Base-by-base conservation (phyloP, 2,888 invertebrate genomes). In the Campoletis raptor region DNA sequence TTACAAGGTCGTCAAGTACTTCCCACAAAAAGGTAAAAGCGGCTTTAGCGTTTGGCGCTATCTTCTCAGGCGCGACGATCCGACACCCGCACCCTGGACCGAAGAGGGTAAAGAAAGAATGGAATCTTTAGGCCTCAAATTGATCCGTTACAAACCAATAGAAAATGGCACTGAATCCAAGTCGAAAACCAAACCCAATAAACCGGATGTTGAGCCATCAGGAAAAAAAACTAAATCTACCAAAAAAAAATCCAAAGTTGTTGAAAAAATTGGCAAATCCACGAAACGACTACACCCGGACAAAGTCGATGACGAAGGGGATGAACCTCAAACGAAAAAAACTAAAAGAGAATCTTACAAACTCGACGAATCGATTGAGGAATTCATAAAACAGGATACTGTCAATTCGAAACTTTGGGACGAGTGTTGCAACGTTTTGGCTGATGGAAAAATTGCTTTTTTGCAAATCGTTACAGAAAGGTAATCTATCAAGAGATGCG, bases 1-100 rank as follows among this genome's bases (percentile, higher is more conserved):
- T 77, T 98, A 98, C 94, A 98, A 98, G 95, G 96, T 98, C 0
- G 97, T 97, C 0, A 97, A 97, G 90, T 98, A 98, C 92, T 98
- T 97, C 94, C 97, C 97, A 0, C 97, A 97, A 92, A 96, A 95
- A 83, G 98, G 97, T 0, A 95, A 96, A 90, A 97, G 97, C 2
- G 98, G 98, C 0, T 97, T 96, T 92, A 95, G 96, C 10, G 97
- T 98, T 42, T 98, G 98, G 98, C 96, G 97, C 84, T 98, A 97
- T 92, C 92, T 97, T 54, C 92, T 98, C 85, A 95, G 97, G 67
- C 95, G 98, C 77, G 98, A 98, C 92, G 98, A 98, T 94, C 96
- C 97, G 0, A 94, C 91, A 4, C 97, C 97, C 0, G 97, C 98
- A 7, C 98, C 98, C 0, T 98, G 98, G 98, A 97, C 97, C 64